These are phyloP conservation scores for Piliocolobus tephrosceles DNA, from an alignment of 2,113 vertebrate species.

Conservation along the genomic window DNA sequence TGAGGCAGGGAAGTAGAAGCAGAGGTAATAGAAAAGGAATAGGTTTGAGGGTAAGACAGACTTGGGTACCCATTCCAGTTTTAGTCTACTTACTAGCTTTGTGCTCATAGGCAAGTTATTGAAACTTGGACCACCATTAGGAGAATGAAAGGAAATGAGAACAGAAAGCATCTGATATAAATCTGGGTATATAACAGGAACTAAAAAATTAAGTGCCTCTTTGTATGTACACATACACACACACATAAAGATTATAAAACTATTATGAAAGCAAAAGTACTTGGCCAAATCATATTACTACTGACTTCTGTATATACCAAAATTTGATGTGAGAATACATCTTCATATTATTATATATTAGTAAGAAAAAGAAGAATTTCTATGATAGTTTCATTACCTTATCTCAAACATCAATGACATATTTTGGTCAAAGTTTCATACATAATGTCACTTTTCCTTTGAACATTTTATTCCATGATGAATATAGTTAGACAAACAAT, in stretches of 20 bases:
- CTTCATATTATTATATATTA: background rate
- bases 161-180: background rate
- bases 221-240: background rate
- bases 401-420: background rate
- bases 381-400: background rate
- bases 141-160: background rate
- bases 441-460: background rate
- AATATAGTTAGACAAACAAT: background rate
- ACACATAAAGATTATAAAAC: background rate
- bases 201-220: background rate
- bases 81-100: background rate
- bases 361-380: background rate
- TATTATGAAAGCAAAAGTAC: background rate
- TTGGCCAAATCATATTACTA: background rate
- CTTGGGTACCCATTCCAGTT: background rate
- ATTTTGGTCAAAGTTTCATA: background rate
- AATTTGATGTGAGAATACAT: background rate
- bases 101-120: background rate
- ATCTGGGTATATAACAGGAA: background rate
- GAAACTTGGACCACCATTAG: background rate
- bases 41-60: background rate
- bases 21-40: background rate
- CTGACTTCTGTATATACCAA: background rate
- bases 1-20: background rate
- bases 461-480: background rate